Conservation (phyloP, 2,113 vertebrate genomes). For the Scortum barcoo region DNA sequence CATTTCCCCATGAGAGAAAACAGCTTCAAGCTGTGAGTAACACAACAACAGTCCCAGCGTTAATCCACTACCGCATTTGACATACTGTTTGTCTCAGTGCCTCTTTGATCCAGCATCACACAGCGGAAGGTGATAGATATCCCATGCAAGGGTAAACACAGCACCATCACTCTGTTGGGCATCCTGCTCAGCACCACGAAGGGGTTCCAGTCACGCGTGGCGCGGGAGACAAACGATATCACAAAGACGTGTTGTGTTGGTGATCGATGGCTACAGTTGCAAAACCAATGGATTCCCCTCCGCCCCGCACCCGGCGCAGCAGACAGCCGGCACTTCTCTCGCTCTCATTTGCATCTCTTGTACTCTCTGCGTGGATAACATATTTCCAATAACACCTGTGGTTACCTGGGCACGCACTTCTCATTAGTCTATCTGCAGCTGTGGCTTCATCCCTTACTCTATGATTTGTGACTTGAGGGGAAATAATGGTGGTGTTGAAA, state of each 20-base stretch:
- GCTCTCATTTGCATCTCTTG: conserved; percentile 34
- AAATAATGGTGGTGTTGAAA: conserved; percentile 4
- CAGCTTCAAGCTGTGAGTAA: conserved; percentile 65
- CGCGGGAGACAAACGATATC: conserved; percentile 45
- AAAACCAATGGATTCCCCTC: conserved; percentile 57
- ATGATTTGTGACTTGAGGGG: conserved; percentile 52
- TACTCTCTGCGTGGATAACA: conserved; percentile 22
- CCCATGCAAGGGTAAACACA: conserved; percentile 61
- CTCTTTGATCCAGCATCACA: conserved; percentile 63
- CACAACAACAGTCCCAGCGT: conserved; percentile 56
- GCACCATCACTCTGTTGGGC: conserved; percentile 50
- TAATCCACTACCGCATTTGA: conserved; percentile 66
- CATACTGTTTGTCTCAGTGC: conserved; percentile 68
- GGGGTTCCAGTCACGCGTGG: conserved; percentile 55
- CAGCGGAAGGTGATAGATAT: conserved; percentile 64
- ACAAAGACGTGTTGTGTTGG: conserved; percentile 38
- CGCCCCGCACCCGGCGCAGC: not conserved
- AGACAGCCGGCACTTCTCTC: conserved; percentile 16
- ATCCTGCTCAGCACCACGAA: conserved; percentile 15
- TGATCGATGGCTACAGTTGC: conserved; percentile 64
- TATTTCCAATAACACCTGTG: conserved; percentile 50
- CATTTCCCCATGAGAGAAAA: conserved; percentile 63
- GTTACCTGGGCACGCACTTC: conserved; percentile 31
- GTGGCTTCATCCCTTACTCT: conserved; percentile 38
- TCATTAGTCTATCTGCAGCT: conserved; percentile 51